Evolutionary conservation across 2,888 invertebrate species (phyloP).

Genomic region (Smittia aterrima): DNA sequence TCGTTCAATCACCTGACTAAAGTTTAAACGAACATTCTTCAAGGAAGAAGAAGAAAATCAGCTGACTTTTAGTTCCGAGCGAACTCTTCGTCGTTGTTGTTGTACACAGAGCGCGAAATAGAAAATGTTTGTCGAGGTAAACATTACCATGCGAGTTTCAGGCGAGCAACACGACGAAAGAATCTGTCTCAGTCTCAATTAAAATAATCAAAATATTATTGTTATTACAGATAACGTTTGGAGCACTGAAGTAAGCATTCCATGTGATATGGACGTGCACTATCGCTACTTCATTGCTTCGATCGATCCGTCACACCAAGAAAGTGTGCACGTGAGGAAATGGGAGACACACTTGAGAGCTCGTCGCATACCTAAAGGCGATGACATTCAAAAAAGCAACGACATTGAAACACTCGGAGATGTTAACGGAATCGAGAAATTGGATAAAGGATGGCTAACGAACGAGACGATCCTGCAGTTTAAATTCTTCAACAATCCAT

Average conservation of each 20-base stretch:
- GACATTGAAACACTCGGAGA: conserved; percentile 67
- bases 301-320: conserved; percentile 58
- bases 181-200: no score
- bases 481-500: conserved; percentile 76
- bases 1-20: no score
- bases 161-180: no score
- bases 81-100: no score
- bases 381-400: conserved; percentile 48
- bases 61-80: no score
- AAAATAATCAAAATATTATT: no score
- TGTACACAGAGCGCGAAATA: no score
- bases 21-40: no score
- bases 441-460: conserved; percentile 82
- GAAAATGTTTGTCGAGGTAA: no score
- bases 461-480: conserved; percentile 80
- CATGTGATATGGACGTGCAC: conserved; percentile 64
- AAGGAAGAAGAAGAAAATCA: no score
- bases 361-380: conserved; percentile 59
- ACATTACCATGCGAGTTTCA: no score
- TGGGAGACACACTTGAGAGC: conserved; percentile 81
- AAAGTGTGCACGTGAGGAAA: conserved; percentile 61
- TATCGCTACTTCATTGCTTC: conserved; percentile 78
- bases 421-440: conserved; percentile 58
- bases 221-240: conserved; percentile 53
- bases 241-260: conserved; percentile 64